Evolutionary conservation across 1,140 invertebrate genomes (phyloP).

Genomic region (honey bee (Apis mellifera)): Amel_HAv3.1 CM009932.2:6198001-6198500

Average conservation of each 20-base stretch:
- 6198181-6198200: not conserved
- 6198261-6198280: not conserved
- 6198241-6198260: not conserved
- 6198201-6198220: no score
- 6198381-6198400: conserved; percentile 47
- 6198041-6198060: no score
- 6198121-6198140: no score
- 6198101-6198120: no score
- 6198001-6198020: no score
- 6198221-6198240: no score
- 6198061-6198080: not conserved
- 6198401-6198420: conserved; percentile 47
- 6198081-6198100: not conserved
- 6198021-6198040: no score
- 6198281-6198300: not conserved
- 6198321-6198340: not conserved
- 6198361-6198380: conserved; percentile 20
- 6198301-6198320: not conserved
- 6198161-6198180: not conserved
- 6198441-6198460: conserved; percentile 59
- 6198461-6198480: conserved; percentile 55
- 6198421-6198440: conserved; percentile 57
- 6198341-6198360: not conserved
- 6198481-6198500: conserved; percentile 35
- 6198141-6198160: no score